Base-by-base conservation (phyloP, 2,113 vertebrate genomes). In the Toxotes jaculatrix region DNA sequence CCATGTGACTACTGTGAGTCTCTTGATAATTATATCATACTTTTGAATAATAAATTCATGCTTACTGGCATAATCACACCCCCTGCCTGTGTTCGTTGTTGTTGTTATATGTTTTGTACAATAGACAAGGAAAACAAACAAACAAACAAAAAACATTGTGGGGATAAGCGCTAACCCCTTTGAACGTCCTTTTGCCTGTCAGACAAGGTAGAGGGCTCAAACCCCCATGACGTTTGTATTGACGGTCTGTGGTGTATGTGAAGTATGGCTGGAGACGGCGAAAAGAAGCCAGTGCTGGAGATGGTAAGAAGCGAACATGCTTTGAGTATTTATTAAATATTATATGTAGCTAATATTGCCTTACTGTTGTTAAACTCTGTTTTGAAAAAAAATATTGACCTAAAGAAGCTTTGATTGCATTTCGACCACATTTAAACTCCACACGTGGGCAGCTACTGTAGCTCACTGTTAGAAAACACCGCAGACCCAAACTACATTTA, bases 261-360 rank as follows among this genome's bases (percentile, higher is more conserved):
- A 88, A 93, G 91, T 93, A 96, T 96, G 95, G 95, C 95, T 21
- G 92, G 49, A 1, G 93, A 93, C 56, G 78, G 80, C 9, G 93
- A 91, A 40, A 94, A 88, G 88, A 96, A 94, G 71, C 82, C 91
- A 0, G 91, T 88, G 9, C 79, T 97, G 64, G 95, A 97, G 79
- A 95, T 95, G 95, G 96, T 96, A 84, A 92, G 87, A 10, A 7
- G 1, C 13, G 0, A 38, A 27, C 3, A 55, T n/a, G 1, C 0
- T 0, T 7, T 5, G 0, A 10, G 3, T 23, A 2, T 21, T 4
- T 40, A 31, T 21, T 32, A 1, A 31, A n/a, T 11, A 2, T 1
- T 31, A 2, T 42, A 3, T 13, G 21, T 1, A 51, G 7, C 1
- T 43, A 17, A 4, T 1, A 17, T 3, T 21, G 2, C 0, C 21